These are phyloP conservation scores for Pseudococcus longispinus DNA, from an alignment of 2,888 invertebrate genomes.

Conservation along the genomic window DNA sequence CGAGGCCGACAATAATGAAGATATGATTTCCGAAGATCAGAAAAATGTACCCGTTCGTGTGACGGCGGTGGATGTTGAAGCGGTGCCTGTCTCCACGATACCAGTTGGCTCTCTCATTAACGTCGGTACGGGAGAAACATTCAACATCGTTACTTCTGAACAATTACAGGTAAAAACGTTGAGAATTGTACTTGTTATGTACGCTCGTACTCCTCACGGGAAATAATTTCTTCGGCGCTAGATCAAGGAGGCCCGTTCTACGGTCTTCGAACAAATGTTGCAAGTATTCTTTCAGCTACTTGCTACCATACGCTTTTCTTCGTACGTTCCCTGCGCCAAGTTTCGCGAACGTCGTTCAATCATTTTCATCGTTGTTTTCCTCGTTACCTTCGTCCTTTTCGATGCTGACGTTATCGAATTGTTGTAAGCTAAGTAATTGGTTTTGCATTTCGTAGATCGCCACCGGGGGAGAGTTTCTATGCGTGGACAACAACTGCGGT, in stretches of 20 bases:
- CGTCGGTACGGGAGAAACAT: slow-evolving; percentile 74
- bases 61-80: slow-evolving; percentile 57
- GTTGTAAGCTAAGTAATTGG: not conserved
- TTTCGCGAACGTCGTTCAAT: too few relatives aligned
- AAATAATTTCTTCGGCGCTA: too few relatives aligned
- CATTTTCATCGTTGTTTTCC: too few relatives aligned
- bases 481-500: slow-evolving; percentile 78
- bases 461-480: slow-evolving; percentile 70
- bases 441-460: slow-evolving; percentile 44
- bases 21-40: slow-evolving; percentile 58
- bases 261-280: too few relatives aligned
- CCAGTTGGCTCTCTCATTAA: slow-evolving; percentile 81
- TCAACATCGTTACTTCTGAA: slow-evolving; percentile 85
- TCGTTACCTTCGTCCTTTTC: too few relatives aligned
- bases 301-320: too few relatives aligned
- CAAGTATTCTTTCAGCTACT: too few relatives aligned
- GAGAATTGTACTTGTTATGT: too few relatives aligned
- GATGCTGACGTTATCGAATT: too few relatives aligned
- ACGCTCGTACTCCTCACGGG: too few relatives aligned
- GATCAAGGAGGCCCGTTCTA: too few relatives aligned
- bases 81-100: slow-evolving; percentile 65
- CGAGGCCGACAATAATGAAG: slow-evolving; percentile 64
- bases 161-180: slow-evolving; percentile 70
- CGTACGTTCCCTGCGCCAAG: too few relatives aligned
- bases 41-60: slow-evolving; percentile 57